Evolutionary conservation across 2,113 vertebrate genomes (phyloP).

Genomic region (Pterocles orientalis): DNA sequence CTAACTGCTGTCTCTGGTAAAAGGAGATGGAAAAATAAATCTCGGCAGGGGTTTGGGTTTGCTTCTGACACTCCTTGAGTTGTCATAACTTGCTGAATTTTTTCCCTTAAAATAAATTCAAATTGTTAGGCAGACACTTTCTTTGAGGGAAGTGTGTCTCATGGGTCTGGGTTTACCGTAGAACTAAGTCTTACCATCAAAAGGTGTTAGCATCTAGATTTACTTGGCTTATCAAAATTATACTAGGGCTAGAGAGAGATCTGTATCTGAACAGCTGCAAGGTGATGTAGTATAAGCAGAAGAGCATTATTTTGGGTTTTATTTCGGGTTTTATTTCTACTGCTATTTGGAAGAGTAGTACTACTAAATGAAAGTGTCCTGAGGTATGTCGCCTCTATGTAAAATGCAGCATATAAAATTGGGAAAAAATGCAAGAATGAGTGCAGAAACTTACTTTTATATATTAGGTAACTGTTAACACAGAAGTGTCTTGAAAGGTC

Average conservation of each 20-base stretch:
- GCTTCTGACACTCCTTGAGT: neutral
- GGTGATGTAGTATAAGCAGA: neutral
- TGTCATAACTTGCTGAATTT: conserved; percentile 19
- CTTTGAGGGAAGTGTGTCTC: neutral
- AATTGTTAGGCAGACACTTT: neutral
- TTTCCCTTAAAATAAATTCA: neutral
- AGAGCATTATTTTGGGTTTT: neutral
- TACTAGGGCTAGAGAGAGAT: neutral
- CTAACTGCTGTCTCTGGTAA: neutral
- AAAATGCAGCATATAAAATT: neutral
- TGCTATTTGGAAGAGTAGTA: neutral
- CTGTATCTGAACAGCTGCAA: neutral
- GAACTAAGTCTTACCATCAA: neutral
- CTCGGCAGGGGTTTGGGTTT: conserved; percentile 12
- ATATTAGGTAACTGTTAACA: neutral
- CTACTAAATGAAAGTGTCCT: neutral
- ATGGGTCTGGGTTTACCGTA: neutral
- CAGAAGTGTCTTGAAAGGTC: neutral
- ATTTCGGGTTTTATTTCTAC: neutral
- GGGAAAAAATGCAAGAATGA: neutral
- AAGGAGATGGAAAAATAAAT: conserved; percentile 6
- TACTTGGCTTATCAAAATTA: neutral
- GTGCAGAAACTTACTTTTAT: neutral
- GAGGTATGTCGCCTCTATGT: neutral
- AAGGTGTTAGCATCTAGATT: neutral